Evolutionary conservation across 2,113 vertebrate species (phyloP), one percentile per base, ranked within the genome.

Genomic region (Chionodraco myersi): DNA sequence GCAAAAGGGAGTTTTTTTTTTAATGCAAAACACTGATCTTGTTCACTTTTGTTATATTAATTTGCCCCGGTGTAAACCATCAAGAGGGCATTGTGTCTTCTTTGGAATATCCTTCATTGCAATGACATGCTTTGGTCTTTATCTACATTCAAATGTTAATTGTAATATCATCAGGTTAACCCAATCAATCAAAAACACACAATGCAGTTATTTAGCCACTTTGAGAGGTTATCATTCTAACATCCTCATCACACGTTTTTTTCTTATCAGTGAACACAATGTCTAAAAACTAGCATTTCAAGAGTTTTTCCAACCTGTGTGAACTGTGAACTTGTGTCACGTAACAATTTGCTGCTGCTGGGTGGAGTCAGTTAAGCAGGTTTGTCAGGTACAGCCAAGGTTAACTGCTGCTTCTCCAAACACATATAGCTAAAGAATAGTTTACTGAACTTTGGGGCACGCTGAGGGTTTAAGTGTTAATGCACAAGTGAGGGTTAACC

Each of bases 321-420:
- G 44, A 30, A 5, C 49, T 13, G 21, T 21, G 21, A 21, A 26
- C 26, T 26, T 10, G 26, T 67, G 34, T 57, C 48, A 47, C 56
- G 3, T 2, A 36, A 12, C 36, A n/a, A 13, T 34, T 8, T 54
- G 21, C 44, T 47, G 47, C 36, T 54, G 10, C 21, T 3, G 26
- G 74, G 48, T 30, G 30, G 21, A 59, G 59, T 80, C 2, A 23
- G 77, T 63, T 18, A 10, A 59, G 71, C 75, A 69, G 72, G 82
- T 79, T 76, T 68, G 66, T 69, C 75, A 45, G 16, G 66, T 10
- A 21, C 23, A 52, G 53, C 56, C 47, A 13, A 58, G 56, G 26
- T 41, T 49, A 64, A 21, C 3, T 34, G 23, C 47, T 12, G 47
- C 13, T 8, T 10, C 9, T 10, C 74, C 52, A 62, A 58, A 54